A percentile compares a stretch with the other conserved stretches of the same genome.
These are phyloP conservation scores for Cuculus canorus DNA, from an alignment of 2,797 vertebrate genomes.

Conservation along the genomic window DNA sequence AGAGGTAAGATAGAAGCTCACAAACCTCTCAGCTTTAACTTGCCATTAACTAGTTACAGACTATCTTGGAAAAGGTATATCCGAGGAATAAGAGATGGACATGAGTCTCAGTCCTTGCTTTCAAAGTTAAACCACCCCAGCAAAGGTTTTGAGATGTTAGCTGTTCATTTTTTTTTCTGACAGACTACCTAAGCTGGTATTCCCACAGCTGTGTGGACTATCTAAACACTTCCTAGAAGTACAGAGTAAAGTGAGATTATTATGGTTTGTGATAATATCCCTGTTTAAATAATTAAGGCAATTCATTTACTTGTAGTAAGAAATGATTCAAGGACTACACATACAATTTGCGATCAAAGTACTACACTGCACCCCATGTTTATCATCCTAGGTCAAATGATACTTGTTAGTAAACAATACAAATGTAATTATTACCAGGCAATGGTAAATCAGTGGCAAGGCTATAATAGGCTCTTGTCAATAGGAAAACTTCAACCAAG, in stretches of 20 bases:
- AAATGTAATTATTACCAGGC: background rate
- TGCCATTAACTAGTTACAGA: background rate
- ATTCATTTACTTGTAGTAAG: conserved; percentile 23
- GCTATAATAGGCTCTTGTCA: background rate
- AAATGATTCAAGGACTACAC: background rate
- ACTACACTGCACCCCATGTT: background rate
- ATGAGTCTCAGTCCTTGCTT: background rate
- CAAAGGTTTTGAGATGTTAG: background rate
- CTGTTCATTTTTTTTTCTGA: background rate
- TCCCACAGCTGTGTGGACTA: background rate
- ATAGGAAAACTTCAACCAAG: conserved; percentile 21
- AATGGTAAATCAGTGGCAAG: conserved; percentile 8
- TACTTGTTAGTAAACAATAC: conserved; percentile 49
- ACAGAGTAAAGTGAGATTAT: background rate
- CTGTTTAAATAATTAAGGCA: conserved; percentile 27
- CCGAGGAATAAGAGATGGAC: background rate
- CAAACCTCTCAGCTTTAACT: background rate
- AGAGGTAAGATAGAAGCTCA: background rate
- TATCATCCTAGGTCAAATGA: background rate
- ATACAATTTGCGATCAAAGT: conserved; percentile 5
- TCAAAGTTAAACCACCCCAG: background rate
- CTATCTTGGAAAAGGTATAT: background rate
- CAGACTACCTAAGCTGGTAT: background rate
- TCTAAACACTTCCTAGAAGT: conserved; percentile 10
- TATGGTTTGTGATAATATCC: background rate